A percentile compares a stretch with the other conserved stretches of the same genome.
These are phyloP conservation scores for Pomacea maculata DNA, from an alignment of 1,140 invertebrate species.

Conservation along the genomic window DNA sequence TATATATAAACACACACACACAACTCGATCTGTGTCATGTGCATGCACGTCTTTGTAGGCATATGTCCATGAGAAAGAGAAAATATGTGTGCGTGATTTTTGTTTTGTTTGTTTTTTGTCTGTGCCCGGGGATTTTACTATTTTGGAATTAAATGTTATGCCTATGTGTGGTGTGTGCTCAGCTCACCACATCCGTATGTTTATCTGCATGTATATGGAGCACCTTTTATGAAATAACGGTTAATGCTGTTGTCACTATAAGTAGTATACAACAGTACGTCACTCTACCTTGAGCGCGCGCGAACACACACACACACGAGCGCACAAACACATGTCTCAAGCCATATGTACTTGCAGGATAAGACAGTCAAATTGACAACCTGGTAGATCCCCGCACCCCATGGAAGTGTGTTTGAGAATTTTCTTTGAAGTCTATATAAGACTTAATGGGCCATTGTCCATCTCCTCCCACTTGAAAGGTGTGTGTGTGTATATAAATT, in stretches of 20 bases:
- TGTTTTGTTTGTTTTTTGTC: background rate
- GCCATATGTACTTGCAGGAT: background rate
- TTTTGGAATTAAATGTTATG: background rate
- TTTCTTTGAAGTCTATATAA: too few species aligned
- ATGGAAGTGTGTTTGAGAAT: too few species aligned
- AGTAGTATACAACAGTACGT: too few species aligned
- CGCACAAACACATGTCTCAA: background rate
- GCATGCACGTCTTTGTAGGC: slow-evolving; percentile 6
- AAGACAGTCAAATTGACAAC: background rate
- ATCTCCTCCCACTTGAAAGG: too few species aligned
- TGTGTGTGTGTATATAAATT: slow-evolving; percentile 2
- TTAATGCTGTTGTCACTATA: too few species aligned
- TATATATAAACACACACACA: too few species aligned
- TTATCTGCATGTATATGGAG: background rate
- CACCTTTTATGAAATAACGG: too few species aligned
- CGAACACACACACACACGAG: background rate
- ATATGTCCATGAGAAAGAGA: background rate
- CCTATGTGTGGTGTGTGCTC: background rate
- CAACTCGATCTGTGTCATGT: background rate
- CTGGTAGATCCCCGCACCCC: too few species aligned
- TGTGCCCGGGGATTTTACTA: background rate
- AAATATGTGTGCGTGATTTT: background rate
- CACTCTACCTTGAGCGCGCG: too few species aligned
- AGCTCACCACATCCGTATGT: background rate
- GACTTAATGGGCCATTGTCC: too few species aligned